These are phyloP conservation scores for Pseudotriccus pelzelni DNA, from an alignment of 2,797 vertebrate genomes.

Conservation along the genomic window DNA sequence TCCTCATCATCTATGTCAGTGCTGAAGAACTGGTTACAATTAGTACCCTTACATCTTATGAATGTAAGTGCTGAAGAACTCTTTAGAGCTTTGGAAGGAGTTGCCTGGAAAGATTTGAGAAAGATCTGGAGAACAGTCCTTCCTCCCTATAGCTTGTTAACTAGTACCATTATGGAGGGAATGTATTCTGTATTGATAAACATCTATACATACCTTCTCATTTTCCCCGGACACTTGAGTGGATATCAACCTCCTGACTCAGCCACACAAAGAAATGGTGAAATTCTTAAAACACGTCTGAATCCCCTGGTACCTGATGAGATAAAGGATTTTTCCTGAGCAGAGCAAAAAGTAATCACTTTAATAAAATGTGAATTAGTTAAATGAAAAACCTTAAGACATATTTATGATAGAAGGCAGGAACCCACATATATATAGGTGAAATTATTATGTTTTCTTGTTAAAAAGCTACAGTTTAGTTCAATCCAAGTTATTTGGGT, in stretches of 20 bases:
- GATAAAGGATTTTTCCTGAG: neutral
- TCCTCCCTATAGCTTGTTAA: neutral
- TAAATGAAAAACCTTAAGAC: neutral
- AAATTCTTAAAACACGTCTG: neutral
- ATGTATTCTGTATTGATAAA: neutral
- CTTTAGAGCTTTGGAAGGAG: neutral
- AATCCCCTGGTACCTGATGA: neutral
- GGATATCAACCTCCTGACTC: neutral
- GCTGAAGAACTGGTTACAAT: slow-evolving; percentile 6
- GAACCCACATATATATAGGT: neutral
- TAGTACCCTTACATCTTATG: neutral
- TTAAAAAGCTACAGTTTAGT: neutral
- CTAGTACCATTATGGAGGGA: neutral
- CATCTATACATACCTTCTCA: neutral
- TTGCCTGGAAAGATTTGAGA: neutral
- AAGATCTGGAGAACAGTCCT: neutral
- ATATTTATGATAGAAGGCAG: neutral
- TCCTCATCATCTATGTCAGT: neutral
- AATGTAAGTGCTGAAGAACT: neutral
- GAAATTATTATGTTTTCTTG: neutral
- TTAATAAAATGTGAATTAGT: neutral
- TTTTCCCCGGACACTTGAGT: neutral
- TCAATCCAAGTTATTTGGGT: neutral
- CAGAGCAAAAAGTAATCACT: neutral
- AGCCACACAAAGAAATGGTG: neutral